phyloP scores from a whole-genome alignment of 2,797 vertebrate species.

The Hypotaenidia philippensis region DNA sequence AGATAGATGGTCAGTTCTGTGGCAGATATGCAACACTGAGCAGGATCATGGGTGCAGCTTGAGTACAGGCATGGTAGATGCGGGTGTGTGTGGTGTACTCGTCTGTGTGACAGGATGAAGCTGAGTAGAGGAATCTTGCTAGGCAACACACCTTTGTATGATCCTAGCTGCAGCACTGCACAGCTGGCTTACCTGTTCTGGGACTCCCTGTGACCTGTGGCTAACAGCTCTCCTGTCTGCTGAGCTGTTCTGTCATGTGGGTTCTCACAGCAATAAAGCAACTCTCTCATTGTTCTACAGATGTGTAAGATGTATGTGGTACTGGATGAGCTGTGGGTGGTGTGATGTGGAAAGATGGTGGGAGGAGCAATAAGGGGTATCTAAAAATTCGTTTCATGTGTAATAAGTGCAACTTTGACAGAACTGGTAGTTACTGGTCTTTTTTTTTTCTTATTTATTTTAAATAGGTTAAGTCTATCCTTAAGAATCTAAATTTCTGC shows the following conservation, averaged over 20 bases:
- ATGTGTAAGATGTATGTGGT: not conserved
- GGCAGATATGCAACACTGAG: not conserved
- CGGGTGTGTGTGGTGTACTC: not conserved
- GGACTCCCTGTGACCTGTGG: not conserved
- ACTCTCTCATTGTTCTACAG: accelerated
- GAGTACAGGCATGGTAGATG: accelerated
- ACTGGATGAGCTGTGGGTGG: not conserved
- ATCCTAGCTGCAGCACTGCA: not conserved
- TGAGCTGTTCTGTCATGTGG: not conserved
- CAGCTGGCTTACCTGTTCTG: not conserved
- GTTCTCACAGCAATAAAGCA: not conserved
- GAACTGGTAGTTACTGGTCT: not conserved
- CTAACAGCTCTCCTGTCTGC: not conserved
- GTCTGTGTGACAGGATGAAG: not conserved
- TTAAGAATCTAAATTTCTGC: not conserved
- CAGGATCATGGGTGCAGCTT: not conserved
- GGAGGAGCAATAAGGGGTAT: not conserved
- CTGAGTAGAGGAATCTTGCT: not conserved
- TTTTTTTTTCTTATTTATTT: not conserved
- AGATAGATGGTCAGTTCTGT: not conserved
- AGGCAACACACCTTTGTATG: not conserved
- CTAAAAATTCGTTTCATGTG: not conserved
- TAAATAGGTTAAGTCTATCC: not conserved
- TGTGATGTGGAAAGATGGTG: not conserved
- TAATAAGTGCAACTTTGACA: not conserved